Evolutionary conservation across 2,888 invertebrate genomes (phyloP).

Genomic region (Dicyrtomina minuta): DNA sequence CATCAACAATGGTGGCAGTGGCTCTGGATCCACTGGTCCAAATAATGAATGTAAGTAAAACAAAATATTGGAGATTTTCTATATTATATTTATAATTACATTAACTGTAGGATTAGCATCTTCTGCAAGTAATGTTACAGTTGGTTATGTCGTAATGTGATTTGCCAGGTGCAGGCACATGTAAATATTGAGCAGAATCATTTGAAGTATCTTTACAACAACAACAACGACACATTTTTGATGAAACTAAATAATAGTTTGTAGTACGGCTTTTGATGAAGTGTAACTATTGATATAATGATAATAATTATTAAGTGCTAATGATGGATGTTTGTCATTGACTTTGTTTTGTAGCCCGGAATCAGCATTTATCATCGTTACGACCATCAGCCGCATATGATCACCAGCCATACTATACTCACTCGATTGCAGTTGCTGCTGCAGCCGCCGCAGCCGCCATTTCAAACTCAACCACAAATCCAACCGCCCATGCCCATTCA

Average conservation of each 20-base stretch:
- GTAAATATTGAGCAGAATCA: too few relatives aligned
- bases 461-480: constrained; percentile 16
- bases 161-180: too few relatives aligned
- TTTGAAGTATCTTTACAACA: background rate
- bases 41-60: constrained; percentile 23
- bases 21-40: constrained; percentile 15
- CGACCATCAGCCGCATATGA: constrained; percentile 21
- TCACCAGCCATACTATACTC: constrained; percentile 33
- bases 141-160: too few relatives aligned
- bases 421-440: constrained; percentile 10
- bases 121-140: background rate
- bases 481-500: constrained; percentile 37
- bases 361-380: constrained; percentile 24
- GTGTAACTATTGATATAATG: too few relatives aligned
- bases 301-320: too few relatives aligned
- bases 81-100: background rate
- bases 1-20: constrained; percentile 33
- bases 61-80: background rate
- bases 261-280: too few relatives aligned
- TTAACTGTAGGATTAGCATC: background rate
- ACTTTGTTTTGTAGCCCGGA: constrained; percentile 22
- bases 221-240: background rate
- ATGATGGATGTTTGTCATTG: background rate
- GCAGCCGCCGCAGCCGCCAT: constrained; percentile 22
- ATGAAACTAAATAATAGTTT: background rate